Base-by-base conservation (phyloP, 2,113 vertebrate genomes). In the Cheirogaleus medius region DNA sequence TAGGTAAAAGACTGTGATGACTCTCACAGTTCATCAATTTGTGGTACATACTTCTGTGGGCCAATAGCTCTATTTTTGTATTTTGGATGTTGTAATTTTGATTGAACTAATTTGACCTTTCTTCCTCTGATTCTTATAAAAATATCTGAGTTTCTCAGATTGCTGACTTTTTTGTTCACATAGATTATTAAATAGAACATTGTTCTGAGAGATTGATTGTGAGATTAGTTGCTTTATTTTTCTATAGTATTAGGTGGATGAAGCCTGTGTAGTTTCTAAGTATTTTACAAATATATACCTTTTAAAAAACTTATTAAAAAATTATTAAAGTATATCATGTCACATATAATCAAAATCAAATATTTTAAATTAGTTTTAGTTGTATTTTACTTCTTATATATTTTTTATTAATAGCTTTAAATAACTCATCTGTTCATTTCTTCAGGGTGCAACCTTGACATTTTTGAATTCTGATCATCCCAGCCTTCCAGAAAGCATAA, bases 401-500 rank as follows among this genome's bases (percentile, higher is more conserved):
- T 5, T 9, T 93, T 10, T 90, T 54, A 54, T 54, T 54, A 54
- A 54, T 54, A 17, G 52, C 56, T 93, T 60, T 90, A 97, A 96
- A 73, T 95, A 49, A 49, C n/a, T 96, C 47, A 8, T 96, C 11
- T 96, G 3, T 92, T 97, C 44, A 97, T 96, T 44, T 92, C 87
- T 91, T 97, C 96, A 99, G 99, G 99, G 99, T 95, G 98, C 98
- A 90, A 98, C 99, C 74, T 97, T 99, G 89, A 99, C 98, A 90
- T 99, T 99, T 98, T 92, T 11, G 97, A 99, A 98, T 71, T 97
- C 88, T 73, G 98, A 98, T 93, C 99, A 99, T 73, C 95, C 90
- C 90, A 98, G 98, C 60, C 97, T 99, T 97, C 98, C 99, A 37
- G 97, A 99, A 95, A 99, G 97, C 42, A 54, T 99, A 71, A 99